Conservation (phyloP, 2,888 invertebrate species). For the Zelleria hepariella region DNA sequence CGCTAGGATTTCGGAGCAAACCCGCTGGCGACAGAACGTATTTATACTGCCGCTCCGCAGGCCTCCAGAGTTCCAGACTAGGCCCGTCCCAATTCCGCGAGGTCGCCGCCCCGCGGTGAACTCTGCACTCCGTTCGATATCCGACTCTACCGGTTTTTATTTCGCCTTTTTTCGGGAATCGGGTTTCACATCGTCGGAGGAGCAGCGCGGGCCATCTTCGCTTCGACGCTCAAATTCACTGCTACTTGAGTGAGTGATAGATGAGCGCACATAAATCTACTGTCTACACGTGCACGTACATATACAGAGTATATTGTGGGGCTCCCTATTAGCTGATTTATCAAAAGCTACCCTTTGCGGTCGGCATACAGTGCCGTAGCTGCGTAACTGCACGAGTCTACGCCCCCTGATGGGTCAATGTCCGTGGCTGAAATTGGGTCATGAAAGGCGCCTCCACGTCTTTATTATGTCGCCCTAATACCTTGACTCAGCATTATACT, state of each 20-base stretch:
- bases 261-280: background rate
- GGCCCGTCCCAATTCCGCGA: conserved; percentile 53
- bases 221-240: background rate
- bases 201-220: background rate
- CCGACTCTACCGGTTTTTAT: conserved; percentile 6
- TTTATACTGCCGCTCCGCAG: background rate
- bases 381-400: conserved; percentile 32
- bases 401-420: conserved; percentile 48
- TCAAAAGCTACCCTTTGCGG: background rate
- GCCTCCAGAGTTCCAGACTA: conserved; percentile 43
- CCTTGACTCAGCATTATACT: background rate
- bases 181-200: background rate
- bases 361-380: background rate
- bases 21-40: background rate
- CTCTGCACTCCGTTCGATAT: conserved; percentile 40
- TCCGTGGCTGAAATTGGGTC: conserved; percentile 61
- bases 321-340: background rate
- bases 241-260: background rate
- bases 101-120: conserved; percentile 66
- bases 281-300: background rate
- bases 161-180: background rate
- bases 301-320: background rate
- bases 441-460: conserved; percentile 61
- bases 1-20: background rate
- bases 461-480: conserved; percentile 50